phyloP scores from a whole-genome alignment of 2,113 vertebrate species.

The Holacanthus passer region DNA sequence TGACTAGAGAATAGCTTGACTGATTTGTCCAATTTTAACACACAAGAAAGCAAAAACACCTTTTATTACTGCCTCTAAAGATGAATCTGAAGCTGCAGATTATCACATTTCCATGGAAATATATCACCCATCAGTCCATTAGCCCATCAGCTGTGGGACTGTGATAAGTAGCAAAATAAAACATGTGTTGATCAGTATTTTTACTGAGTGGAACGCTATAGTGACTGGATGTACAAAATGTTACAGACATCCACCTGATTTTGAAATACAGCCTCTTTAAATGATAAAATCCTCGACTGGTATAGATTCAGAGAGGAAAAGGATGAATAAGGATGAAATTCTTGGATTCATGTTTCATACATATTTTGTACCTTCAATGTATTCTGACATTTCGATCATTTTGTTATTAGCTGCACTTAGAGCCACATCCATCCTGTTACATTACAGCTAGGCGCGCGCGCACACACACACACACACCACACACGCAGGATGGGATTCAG shows the following conservation, averaged over 20 bases:
- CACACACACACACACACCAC: conserved; percentile 1
- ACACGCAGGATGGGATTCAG: conserved; percentile 13
- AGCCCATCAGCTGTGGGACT: conserved; percentile 1
- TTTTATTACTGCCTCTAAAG: not conserved
- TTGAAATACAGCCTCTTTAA: not conserved
- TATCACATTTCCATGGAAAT: not conserved
- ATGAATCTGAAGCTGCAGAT: not conserved
- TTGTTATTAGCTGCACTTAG: not conserved
- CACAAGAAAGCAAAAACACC: not conserved
- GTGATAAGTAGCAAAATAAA: conserved; percentile 11
- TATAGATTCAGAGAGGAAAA: not conserved
- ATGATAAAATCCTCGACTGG: not conserved
- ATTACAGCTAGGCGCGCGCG: not conserved
- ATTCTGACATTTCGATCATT: not conserved
- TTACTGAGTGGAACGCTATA: not conserved
- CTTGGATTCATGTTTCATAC: not conserved
- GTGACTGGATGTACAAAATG: not conserved
- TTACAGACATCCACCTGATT: not conserved
- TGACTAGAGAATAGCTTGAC: too few relatives aligned
- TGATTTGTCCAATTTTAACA: not conserved
- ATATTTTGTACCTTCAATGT: not conserved
- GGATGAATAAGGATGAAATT: too few relatives aligned
- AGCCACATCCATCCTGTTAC: not conserved
- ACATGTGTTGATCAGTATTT: not conserved
- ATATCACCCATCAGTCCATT: not conserved